A percentile compares a stretch with the other conserved stretches of the same genome.
Conservation (phyloP, 1,140 invertebrate genomes). For the Zaprionus lachaisei region DNA sequence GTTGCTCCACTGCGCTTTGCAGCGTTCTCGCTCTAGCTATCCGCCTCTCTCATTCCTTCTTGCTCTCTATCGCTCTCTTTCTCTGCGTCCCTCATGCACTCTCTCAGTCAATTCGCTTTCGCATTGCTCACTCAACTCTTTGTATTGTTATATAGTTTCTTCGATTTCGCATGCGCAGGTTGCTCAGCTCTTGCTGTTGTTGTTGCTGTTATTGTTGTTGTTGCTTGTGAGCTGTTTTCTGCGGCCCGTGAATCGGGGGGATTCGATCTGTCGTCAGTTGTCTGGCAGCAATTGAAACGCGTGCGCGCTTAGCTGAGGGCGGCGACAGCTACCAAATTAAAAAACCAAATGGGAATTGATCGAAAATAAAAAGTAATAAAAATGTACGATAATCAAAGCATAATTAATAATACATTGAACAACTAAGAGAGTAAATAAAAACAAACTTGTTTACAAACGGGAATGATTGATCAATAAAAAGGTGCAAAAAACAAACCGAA, state of each 20-base stretch:
- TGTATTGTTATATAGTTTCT: constrained; percentile 39
- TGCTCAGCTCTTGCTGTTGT: constrained; percentile 19
- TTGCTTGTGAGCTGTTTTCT: constrained; percentile 22
- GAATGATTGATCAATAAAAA: background rate
- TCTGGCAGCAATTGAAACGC: constrained; percentile 68
- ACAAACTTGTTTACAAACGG: background rate
- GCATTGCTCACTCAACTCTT: constrained; percentile 19
- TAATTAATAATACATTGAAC: constrained; percentile 15
- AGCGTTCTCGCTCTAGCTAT: constrained; percentile 4
- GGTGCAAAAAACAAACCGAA: background rate
- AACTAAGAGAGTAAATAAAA: constrained; percentile 5
- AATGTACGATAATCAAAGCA: background rate
- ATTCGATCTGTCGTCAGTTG: constrained; percentile 61
- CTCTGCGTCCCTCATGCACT: background rate
- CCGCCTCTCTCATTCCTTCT: background rate
- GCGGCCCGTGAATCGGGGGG: constrained; percentile 30
- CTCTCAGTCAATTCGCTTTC: constrained; percentile 3
- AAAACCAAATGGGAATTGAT: constrained; percentile 27
- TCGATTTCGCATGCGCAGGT: constrained; percentile 69
- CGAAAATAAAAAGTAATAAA: constrained; percentile 41
- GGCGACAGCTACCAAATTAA: constrained; percentile 49
- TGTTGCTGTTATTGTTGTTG: constrained; percentile 15
- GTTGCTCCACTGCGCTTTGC: constrained; percentile 21
- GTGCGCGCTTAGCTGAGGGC: constrained; percentile 65
- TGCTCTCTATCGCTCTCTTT: background rate